Conservation (phyloP, 2,888 invertebrate genomes). For the Pseudanteris insignis region DNA sequence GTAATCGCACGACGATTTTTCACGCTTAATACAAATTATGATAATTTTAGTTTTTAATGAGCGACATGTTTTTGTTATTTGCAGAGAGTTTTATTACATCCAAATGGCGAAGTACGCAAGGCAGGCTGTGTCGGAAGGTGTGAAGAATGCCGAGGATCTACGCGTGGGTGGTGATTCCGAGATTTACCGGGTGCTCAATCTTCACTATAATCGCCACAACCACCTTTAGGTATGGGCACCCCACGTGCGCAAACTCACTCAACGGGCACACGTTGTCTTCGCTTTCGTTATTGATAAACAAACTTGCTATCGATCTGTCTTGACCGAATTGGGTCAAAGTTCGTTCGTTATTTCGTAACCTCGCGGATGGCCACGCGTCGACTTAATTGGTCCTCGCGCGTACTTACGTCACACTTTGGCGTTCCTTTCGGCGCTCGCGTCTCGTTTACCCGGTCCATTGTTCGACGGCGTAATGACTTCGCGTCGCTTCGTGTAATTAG, state of each 20-base stretch:
- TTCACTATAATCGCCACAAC: constrained; percentile 98
- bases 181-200: constrained; percentile 95
- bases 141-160: constrained; percentile 91
- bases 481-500: no score
- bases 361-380: no score
- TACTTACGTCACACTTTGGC: no score
- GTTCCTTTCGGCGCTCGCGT: no score
- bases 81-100: constrained; percentile 99
- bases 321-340: no score
- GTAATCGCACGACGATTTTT: no score
- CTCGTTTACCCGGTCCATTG: no score
- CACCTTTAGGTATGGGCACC: constrained; percentile 89
- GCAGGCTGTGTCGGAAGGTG: constrained; percentile 96
- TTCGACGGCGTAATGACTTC: no score
- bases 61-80: constrained; percentile 53
- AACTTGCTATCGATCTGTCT: no score
- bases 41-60: constrained; percentile 26
- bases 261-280: constrained; percentile 60
- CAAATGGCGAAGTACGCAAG: constrained; percentile 99
- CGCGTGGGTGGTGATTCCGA: constrained; percentile 96
- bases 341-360: no score
- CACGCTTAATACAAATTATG: constrained; percentile 3
- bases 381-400: no score
- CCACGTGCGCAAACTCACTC: constrained; percentile 71
- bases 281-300: constrained; percentile 27